Evolutionary conservation across 2,888 invertebrate genomes (phyloP).

Genomic region (Panopea generosa): DNA sequence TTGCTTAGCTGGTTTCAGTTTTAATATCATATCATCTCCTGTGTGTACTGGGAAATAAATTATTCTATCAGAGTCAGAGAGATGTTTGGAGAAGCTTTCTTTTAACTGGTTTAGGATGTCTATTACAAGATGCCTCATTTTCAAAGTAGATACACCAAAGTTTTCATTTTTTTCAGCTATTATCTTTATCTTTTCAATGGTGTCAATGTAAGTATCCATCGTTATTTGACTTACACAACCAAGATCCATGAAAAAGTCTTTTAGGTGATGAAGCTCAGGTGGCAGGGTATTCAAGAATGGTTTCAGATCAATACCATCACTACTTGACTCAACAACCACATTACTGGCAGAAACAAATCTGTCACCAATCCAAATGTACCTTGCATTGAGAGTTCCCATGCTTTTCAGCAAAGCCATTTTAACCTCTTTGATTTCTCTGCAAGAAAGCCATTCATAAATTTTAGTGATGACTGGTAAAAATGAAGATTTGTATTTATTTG

Average conservation of each 20-base stretch:
- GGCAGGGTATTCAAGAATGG: conserved; percentile 52
- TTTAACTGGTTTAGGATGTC: not conserved
- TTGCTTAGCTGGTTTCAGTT: conserved; percentile 18
- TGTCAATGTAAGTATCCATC: not conserved
- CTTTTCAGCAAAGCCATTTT: not conserved
- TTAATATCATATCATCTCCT: conserved; percentile 1
- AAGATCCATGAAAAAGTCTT: conserved; percentile 26
- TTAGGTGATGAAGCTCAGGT: conserved; percentile 20
- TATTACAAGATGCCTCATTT: not conserved
- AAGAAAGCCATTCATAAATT: conserved; percentile 8
- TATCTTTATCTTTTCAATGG: not conserved
- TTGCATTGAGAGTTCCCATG: not conserved
- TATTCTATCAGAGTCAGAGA: too few relatives aligned
- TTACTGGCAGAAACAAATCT: conserved; percentile 26
- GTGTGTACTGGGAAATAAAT: not conserved
- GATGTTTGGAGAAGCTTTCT: not conserved
- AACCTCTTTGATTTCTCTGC: not conserved
- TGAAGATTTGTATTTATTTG: not conserved
- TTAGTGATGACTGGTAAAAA: not conserved
- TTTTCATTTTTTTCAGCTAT: conserved; percentile 23
- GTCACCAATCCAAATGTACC: conserved; percentile 26
- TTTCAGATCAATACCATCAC: conserved; percentile 27
- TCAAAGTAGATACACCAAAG: not conserved
- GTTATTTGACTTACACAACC: conserved; percentile 18
- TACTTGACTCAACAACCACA: conserved; percentile 9